phyloP scores from a whole-genome alignment of 2,888 invertebrate genomes.

The Dicycla oo region DNA sequence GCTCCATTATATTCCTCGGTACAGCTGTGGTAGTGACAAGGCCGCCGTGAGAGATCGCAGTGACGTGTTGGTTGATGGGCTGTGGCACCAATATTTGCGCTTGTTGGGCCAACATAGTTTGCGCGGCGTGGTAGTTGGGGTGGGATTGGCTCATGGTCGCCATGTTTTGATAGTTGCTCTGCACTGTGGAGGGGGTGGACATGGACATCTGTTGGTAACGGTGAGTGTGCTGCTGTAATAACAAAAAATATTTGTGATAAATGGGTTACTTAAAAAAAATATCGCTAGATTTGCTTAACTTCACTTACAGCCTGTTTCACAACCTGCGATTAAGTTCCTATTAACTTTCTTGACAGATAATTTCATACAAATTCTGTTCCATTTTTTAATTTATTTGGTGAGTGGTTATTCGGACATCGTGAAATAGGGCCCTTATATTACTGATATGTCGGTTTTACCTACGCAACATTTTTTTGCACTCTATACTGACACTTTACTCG shows the following conservation, averaged over 20 bases:
- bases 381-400: too few species aligned
- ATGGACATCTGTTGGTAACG: constrained; percentile 86
- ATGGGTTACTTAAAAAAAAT: background rate
- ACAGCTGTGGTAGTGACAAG: constrained; percentile 72
- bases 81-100: constrained; percentile 64
- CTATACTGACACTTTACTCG: background rate
- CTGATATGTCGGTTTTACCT: background rate
- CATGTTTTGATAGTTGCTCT: constrained; percentile 81
- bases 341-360: too few species aligned
- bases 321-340: too few species aligned
- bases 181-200: constrained; percentile 80
- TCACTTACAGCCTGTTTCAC: too few species aligned
- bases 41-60: constrained; percentile 71
- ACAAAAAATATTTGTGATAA: background rate
- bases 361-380: too few species aligned
- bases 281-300: background rate
- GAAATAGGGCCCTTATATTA: too few species aligned
- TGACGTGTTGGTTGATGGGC: constrained; percentile 68
- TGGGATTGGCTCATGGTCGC: constrained; percentile 85
- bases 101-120: constrained; percentile 67
- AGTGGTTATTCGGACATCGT: too few species aligned
- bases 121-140: constrained; percentile 73
- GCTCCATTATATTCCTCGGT: constrained; percentile 80
- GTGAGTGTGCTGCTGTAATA: constrained; percentile 81
- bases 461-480: background rate